These are phyloP conservation scores for Falco peregrinus DNA, from an alignment of 2,797 vertebrate species.

Conservation along the genomic window DNA sequence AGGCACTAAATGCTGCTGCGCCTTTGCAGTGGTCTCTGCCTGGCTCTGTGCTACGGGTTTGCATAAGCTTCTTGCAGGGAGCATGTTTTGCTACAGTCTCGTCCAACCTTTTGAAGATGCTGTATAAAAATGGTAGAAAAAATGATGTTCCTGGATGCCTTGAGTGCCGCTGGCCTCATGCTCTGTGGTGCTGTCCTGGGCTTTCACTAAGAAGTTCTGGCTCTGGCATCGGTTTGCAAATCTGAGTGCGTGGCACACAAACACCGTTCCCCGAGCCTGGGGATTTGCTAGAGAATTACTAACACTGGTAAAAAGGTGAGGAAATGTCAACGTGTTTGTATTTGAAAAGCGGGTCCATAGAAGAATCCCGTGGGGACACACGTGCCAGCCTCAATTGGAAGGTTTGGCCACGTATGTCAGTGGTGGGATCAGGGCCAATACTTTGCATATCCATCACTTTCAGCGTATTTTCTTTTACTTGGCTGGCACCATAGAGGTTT, in stretches of 20 bases:
- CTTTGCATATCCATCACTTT: neutral
- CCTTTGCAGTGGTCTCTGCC: neutral
- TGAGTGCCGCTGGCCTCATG: neutral
- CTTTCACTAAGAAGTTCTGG: neutral
- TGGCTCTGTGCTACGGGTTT: fast-evolving
- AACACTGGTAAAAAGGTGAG: neutral
- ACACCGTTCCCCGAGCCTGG: neutral
- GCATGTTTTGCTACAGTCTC: fast-evolving
- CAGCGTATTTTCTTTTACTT: neutral
- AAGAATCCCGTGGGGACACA: neutral
- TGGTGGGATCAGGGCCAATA: neutral
- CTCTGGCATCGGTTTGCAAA: neutral
- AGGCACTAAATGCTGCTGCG: fast-evolving
- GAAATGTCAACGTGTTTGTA: neutral
- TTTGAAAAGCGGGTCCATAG: neutral
- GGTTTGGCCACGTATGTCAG: neutral
- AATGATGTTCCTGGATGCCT: neutral
- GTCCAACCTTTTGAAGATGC: neutral
- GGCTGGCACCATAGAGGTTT: neutral
- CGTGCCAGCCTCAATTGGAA: fast-evolving
- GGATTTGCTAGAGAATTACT: neutral
- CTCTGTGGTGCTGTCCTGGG: neutral
- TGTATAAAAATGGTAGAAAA: neutral
- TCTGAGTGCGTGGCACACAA: neutral
- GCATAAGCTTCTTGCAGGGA: neutral